These are phyloP conservation scores for Apodemia arnacis DNA, from an alignment of 2,888 invertebrate species.

Conservation along the genomic window DNA sequence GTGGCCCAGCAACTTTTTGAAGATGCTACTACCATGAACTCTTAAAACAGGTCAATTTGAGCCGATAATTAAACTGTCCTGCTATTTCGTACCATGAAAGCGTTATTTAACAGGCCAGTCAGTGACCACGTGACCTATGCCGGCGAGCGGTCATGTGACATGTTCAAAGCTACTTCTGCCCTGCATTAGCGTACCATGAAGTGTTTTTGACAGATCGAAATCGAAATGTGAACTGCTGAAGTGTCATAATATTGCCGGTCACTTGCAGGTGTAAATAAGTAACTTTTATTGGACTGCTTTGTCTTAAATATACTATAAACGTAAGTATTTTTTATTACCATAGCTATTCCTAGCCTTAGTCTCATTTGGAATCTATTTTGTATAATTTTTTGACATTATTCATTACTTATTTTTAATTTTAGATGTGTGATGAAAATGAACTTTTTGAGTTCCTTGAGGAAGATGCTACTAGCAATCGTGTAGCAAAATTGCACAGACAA, in stretches of 20 bases:
- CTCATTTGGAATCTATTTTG: too few relatives aligned
- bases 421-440: neutral
- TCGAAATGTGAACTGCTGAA: neutral
- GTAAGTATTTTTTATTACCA: too few relatives aligned
- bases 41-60: too few relatives aligned
- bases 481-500: neutral
- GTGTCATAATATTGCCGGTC: too few relatives aligned
- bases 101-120: neutral
- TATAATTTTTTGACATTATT: too few relatives aligned
- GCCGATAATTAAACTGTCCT: conserved; percentile 29
- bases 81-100: neutral
- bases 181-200: neutral
- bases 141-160: neutral
- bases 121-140: neutral
- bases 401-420: neutral
- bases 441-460: neutral
- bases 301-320: too few relatives aligned
- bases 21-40: too few relatives aligned
- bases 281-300: too few relatives aligned
- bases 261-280: too few relatives aligned
- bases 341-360: too few relatives aligned
- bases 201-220: neutral
- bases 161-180: neutral
- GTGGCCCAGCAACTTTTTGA: too few relatives aligned
- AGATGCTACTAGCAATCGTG: neutral